A percentile compares a stretch with the other conserved stretches of the same genome.
Evolutionary conservation across 2,888 invertebrate species (phyloP).

Genomic region (Peribatodes rhomboidaria): DNA sequence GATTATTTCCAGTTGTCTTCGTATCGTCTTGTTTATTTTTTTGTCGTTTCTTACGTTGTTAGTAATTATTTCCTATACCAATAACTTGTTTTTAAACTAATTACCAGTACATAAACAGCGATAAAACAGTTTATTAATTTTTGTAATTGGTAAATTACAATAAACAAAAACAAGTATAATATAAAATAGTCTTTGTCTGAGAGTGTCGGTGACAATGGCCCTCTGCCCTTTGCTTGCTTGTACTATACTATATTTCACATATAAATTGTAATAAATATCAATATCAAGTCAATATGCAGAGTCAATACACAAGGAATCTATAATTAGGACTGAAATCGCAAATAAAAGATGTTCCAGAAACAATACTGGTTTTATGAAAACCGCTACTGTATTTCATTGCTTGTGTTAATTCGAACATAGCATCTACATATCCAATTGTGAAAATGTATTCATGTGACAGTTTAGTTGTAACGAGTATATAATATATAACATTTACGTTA

Average conservation of each 20-base stretch:
- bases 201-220: slow-evolving; percentile 22
- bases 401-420: background rate
- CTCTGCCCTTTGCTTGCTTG: slow-evolving; percentile 18
- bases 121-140: background rate
- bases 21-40: background rate
- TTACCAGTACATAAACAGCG: background rate
- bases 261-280: slow-evolving; percentile 11
- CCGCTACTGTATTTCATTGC: background rate
- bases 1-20: too few relatives aligned
- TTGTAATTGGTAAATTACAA: background rate
- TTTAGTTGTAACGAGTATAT: too few relatives aligned
- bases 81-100: background rate
- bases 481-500: too few relatives aligned
- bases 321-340: slow-evolving; percentile 1
- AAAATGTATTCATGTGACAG: too few relatives aligned
- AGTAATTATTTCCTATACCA: background rate
- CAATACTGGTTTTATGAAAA: background rate
- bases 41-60: background rate
- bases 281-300: too few relatives aligned
- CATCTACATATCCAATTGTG: background rate
- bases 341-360: background rate
- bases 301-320: slow-evolving; percentile 17
- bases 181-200: background rate
- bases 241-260: background rate
- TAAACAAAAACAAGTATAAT: slow-evolving; percentile 1